Evolutionary conservation across 2,113 vertebrate genomes (phyloP).

Genomic region (Mastomys coucha): DNA sequence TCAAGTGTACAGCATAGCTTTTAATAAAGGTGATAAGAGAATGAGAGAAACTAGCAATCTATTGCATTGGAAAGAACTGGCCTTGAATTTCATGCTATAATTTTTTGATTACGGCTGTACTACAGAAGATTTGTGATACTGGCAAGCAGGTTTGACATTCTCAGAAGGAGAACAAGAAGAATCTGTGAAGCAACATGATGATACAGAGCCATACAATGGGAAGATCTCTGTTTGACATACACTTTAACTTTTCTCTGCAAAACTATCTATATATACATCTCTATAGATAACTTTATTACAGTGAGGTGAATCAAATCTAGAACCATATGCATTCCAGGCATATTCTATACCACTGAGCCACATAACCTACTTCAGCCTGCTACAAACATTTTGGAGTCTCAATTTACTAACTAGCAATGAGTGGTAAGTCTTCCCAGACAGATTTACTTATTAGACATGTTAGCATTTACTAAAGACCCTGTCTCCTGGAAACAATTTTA

Average conservation of each 20-base stretch:
- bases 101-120: not conserved
- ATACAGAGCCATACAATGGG: not conserved
- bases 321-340: not conserved
- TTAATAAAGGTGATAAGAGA: not conserved
- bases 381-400: not conserved
- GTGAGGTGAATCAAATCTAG: not conserved
- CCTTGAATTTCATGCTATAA: not conserved
- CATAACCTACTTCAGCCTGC: not conserved
- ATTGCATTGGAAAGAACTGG: rapidly evolving
- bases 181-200: not conserved
- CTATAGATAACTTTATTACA: too few relatives aligned
- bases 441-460: not conserved
- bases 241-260: not conserved
- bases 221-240: not conserved
- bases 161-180: not conserved
- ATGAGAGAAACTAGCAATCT: not conserved
- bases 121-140: not conserved
- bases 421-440: not conserved
- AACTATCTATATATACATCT: not conserved
- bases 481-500: not conserved
- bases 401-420: not conserved
- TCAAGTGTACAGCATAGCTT: not conserved
- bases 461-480: not conserved
- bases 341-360: not conserved
- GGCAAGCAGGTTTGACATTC: not conserved